phyloP scores from a whole-genome alignment of 2,888 invertebrate species.

The Leptinotarsa tumamoca region DNA sequence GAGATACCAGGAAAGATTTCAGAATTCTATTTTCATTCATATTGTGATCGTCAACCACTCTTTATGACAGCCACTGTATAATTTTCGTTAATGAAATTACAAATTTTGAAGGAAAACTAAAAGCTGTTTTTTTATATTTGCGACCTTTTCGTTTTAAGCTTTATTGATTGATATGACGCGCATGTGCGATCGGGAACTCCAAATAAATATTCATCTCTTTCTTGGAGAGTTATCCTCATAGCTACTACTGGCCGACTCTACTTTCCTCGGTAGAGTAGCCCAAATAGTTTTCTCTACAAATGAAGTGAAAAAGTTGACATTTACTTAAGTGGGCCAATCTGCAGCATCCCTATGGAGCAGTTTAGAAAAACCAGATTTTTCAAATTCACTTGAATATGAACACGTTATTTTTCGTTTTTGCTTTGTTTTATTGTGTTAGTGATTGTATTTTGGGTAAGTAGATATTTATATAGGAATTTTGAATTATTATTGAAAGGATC shows the following conservation, averaged over 20 bases:
- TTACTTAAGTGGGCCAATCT: conserved; percentile 37
- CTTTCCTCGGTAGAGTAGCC: conserved; percentile 28
- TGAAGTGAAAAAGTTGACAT: conserved; percentile 17
- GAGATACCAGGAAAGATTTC: too few relatives aligned
- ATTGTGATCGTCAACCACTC: too few relatives aligned
- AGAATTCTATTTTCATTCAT: too few relatives aligned
- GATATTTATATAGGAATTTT: neutral
- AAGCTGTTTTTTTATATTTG: neutral
- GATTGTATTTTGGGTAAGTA: conserved; percentile 41
- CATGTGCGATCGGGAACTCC: conserved; percentile 47
- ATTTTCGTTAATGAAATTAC: too few relatives aligned
- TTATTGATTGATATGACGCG: conserved; percentile 52
- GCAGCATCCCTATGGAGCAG: conserved; percentile 57
- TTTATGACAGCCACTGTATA: too few relatives aligned
- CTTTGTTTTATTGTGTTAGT: conserved; percentile 33
- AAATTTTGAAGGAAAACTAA: too few relatives aligned
- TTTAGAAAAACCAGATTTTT: conserved; percentile 41
- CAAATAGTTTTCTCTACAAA: conserved; percentile 22
- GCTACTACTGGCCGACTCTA: conserved; percentile 29
- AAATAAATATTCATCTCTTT: conserved; percentile 27
- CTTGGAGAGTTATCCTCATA: neutral
- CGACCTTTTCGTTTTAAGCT: conserved; percentile 41
- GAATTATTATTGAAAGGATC: neutral
- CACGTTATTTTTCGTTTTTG: conserved; percentile 32
- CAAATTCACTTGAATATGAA: conserved; percentile 42